A percentile compares a stretch with the other conserved stretches of the same genome.
phyloP scores from a whole-genome alignment of 2,113 vertebrate genomes.

The Miniopterus natalensis region DNA sequence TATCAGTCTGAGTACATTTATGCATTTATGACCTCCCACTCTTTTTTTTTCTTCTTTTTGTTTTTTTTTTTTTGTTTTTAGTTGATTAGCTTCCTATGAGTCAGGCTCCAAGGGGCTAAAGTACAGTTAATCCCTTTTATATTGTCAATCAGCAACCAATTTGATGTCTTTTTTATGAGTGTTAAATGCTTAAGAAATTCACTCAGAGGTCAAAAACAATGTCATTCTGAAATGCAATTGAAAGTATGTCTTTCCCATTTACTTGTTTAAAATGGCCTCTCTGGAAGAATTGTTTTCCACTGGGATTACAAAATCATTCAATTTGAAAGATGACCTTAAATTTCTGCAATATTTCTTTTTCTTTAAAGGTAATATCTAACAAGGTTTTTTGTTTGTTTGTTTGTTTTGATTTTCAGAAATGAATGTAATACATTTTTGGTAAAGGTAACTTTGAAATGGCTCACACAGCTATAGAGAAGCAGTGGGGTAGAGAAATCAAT shows the following conservation, averaged over 20 bases:
- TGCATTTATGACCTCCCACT: not conserved
- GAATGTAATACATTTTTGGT: not conserved
- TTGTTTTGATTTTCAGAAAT: not conserved
- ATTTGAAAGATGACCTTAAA: constrained; percentile 41
- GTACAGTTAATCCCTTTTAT: constrained; percentile 50
- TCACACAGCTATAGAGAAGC: not conserved
- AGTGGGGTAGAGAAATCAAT: rapidly evolving
- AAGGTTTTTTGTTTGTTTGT: not conserved
- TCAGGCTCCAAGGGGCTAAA: not conserved
- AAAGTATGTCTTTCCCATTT: not conserved
- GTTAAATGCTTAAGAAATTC: constrained; percentile 60
- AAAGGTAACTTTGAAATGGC: not conserved
- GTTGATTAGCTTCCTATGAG: constrained; percentile 27
- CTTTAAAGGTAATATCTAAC: not conserved
- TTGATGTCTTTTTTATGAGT: constrained; percentile 15
- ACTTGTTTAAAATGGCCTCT: constrained; percentile 2
- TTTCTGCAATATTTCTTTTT: constrained; percentile 32
- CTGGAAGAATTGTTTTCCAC: constrained; percentile 5
- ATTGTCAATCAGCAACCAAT: constrained; percentile 57
- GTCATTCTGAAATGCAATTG: constrained; percentile 10
- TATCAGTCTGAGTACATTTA: not conserved
- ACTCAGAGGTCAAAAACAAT: constrained; percentile 64
- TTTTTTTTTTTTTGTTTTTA: not conserved
- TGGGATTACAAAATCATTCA: not conserved
- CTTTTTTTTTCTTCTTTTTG: not conserved